phyloP scores from a whole-genome alignment of 2,113 vertebrate species.

The Cromileptes altivelis region DNA sequence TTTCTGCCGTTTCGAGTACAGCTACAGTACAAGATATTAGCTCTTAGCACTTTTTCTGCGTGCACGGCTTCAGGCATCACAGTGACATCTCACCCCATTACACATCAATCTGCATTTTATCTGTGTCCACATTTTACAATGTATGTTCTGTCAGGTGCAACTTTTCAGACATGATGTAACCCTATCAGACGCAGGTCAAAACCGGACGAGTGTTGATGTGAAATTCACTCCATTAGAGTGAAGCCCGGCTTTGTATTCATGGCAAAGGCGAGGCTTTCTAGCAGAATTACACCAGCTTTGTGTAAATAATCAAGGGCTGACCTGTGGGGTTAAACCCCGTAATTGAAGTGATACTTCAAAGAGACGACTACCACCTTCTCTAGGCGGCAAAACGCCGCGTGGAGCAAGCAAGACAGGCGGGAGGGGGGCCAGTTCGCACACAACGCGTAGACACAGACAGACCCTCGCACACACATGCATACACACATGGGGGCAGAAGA shows the following conservation, averaged over 20 bases:
- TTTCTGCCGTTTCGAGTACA: constrained; percentile 15
- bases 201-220: constrained; percentile 84
- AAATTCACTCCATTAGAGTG: constrained; percentile 90
- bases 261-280: constrained; percentile 91
- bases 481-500: constrained; percentile 52
- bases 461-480: constrained; percentile 33
- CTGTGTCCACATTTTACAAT: constrained; percentile 8
- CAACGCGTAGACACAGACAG: constrained; percentile 39
- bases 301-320: constrained; percentile 99
- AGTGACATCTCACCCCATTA: not conserved
- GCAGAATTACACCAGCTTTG: constrained; percentile 95
- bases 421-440: constrained; percentile 42
- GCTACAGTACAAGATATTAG: constrained; percentile 12
- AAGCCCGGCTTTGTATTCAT: constrained; percentile 88
- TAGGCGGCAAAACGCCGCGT: constrained; percentile 81
- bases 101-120: constrained; percentile 8
- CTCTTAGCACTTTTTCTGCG: constrained; percentile 1
- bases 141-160: constrained; percentile 68
- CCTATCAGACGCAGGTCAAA: constrained; percentile 94
- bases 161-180: constrained; percentile 85
- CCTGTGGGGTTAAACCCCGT: constrained; percentile 97
- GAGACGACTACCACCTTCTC: constrained; percentile 94
- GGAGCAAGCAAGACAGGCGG: constrained; percentile 82
- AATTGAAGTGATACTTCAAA: constrained; percentile 99
- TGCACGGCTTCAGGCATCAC: not conserved